phyloP scores from a whole-genome alignment of 2,888 invertebrate species.

The Lomographa bimaculata region DNA sequence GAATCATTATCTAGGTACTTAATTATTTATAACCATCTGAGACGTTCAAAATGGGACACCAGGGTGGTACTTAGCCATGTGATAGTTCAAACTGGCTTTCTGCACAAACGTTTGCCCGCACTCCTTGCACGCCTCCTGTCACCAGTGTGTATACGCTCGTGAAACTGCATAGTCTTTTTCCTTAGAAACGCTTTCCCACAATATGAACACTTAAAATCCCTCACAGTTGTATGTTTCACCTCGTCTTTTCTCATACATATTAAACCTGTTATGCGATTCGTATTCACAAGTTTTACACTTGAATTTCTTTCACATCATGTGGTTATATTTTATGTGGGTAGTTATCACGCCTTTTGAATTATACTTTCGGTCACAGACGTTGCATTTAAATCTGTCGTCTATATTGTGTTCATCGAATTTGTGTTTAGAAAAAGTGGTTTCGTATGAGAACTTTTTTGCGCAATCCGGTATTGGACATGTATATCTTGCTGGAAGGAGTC shows the following conservation, averaged over 20 bases:
- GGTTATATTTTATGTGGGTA: not conserved
- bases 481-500: no score
- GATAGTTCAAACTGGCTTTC: conserved; percentile 8
- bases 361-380: conserved; percentile 8
- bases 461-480: not conserved
- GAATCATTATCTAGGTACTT: no score
- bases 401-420: conserved; percentile 10
- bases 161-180: conserved; percentile 23
- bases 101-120: no score
- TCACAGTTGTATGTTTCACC: not conserved
- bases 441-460: not conserved
- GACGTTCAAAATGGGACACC: no score
- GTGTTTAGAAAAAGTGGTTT: not conserved
- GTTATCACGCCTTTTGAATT: not conserved
- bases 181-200: conserved; percentile 47
- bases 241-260: not conserved
- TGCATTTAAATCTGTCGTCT: conserved; percentile 13
- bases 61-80: conserved; percentile 38
- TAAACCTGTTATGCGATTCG: conserved; percentile 4
- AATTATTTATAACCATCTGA: no score
- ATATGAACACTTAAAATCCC: conserved; percentile 33
- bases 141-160: conserved; percentile 37
- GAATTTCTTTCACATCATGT: conserved; percentile 19
- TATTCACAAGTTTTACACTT: conserved; percentile 20
- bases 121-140: conserved; percentile 9